Percentiles rank a stretch among this genome's conserved stretches.
These are phyloP conservation scores for Gari tellinella DNA, from an alignment of 2,888 invertebrate genomes.

Conservation along the genomic window DNA sequence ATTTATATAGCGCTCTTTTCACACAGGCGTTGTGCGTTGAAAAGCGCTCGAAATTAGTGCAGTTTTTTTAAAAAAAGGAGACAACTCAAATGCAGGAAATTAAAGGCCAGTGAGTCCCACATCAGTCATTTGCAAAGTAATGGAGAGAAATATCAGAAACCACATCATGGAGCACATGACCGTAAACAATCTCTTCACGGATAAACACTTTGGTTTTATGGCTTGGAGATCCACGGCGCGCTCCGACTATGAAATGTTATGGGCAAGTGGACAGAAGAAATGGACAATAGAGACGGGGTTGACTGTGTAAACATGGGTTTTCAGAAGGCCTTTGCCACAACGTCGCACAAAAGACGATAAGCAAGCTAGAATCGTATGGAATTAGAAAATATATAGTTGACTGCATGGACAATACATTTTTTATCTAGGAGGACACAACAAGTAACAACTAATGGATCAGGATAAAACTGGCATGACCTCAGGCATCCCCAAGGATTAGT, in stretches of 20 bases:
- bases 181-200: slow-evolving; percentile 7
- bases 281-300: slow-evolving; percentile 7
- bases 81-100: slow-evolving; percentile 20
- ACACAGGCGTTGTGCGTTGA: no score
- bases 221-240: slow-evolving; percentile 2
- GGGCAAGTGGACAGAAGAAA: slow-evolving; percentile 16
- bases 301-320: slow-evolving; percentile 12
- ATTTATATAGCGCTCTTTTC: no score
- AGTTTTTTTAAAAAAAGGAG: slow-evolving; percentile 11
- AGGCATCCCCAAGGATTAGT: no score
- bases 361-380: no score
- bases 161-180: slow-evolving; percentile 7
- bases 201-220: slow-evolving; percentile 9
- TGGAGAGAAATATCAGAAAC: slow-evolving; percentile 11
- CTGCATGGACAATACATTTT: no score
- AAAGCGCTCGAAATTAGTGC: no score
- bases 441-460: no score
- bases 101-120: slow-evolving; percentile 21
- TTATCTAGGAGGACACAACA: no score
- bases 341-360: no score
- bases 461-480: no score
- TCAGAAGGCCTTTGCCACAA: no score
- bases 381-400: no score
- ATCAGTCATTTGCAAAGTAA: slow-evolving; percentile 6
- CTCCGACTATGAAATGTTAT: slow-evolving; percentile 8